Percentiles rank a stretch among this genome's conserved stretches.
Conservation (phyloP, 2,797 vertebrate genomes). For the Artibeus lituratus region DNA sequence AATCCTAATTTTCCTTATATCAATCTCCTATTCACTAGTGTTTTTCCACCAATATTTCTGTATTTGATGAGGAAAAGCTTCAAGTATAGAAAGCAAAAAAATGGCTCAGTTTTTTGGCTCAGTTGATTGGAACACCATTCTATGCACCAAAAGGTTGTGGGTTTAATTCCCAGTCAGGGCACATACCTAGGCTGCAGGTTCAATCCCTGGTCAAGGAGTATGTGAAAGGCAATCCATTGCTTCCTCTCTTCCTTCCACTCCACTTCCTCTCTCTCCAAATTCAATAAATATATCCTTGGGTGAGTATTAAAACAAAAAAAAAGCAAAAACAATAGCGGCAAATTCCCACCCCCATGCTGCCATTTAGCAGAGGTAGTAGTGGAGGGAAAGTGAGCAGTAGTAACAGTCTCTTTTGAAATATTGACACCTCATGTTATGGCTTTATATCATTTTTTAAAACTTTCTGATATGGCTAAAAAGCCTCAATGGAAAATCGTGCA, state of each 20-base stretch:
- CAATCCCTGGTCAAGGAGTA: background rate
- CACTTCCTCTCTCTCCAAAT: background rate
- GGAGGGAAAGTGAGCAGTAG: background rate
- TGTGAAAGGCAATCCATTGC: background rate
- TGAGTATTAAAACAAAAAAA: background rate
- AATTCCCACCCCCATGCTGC: accelerated
- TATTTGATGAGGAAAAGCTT: background rate
- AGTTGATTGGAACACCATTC: background rate
- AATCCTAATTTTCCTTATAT: background rate
- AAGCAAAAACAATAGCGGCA: background rate
- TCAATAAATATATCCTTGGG: background rate
- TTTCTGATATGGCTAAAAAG: background rate
- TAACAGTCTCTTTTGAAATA: background rate
- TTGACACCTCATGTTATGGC: background rate
- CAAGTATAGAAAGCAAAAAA: background rate
- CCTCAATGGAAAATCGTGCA: background rate
- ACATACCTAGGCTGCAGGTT: background rate
- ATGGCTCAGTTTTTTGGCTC: background rate
- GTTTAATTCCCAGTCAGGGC: background rate
- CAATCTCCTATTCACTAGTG: background rate
- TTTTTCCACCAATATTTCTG: background rate
- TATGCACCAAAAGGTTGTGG: background rate
- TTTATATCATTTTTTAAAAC: background rate
- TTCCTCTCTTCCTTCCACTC: background rate
- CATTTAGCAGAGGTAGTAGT: background rate